A percentile compares a stretch with the other conserved stretches of the same genome.
Conservation (phyloP, 2,888 invertebrate species). For the Andrena praecox region DNA sequence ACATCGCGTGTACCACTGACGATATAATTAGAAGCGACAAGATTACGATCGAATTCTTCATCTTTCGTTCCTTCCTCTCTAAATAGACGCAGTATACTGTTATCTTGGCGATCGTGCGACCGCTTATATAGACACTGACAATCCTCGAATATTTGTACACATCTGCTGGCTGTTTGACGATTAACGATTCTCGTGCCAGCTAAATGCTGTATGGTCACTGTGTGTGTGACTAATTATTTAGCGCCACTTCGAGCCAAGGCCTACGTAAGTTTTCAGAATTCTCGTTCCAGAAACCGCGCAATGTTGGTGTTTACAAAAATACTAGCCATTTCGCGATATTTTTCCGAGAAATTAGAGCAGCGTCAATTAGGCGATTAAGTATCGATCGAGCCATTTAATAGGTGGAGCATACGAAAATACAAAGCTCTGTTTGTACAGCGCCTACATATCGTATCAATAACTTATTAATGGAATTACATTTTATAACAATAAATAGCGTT, state of each 20-base stretch:
- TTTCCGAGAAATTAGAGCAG: not conserved
- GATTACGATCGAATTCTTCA: slow-evolving; percentile 9
- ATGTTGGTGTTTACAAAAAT: not conserved
- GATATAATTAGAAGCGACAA: not conserved
- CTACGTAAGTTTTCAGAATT: not conserved
- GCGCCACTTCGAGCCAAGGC: slow-evolving; percentile 10
- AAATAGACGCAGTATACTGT: slow-evolving; percentile 15
- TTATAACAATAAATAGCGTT: not conserved
- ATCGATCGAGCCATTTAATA: slow-evolving; percentile 9
- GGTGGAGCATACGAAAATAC: slow-evolving; percentile 5
- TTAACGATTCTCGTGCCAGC: slow-evolving; percentile 27
- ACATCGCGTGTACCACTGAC: not conserved
- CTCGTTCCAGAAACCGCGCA: not conserved
- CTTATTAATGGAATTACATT: not conserved
- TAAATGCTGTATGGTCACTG: not conserved
- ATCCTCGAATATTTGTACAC: slow-evolving; percentile 20
- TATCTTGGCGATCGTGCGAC: slow-evolving; percentile 1
- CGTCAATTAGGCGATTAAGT: slow-evolving; percentile 2
- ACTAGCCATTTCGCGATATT: not conserved
- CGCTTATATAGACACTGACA: slow-evolving; percentile 22
- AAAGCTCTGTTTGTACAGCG: not conserved
- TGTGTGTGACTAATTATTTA: slow-evolving; percentile 50
- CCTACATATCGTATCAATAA: not conserved
- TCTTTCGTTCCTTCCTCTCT: slow-evolving; percentile 7
- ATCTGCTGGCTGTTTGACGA: slow-evolving; percentile 46